Evolutionary conservation across 2,113 vertebrate genomes (phyloP).

Genomic region (Pimephales promelas): DNA sequence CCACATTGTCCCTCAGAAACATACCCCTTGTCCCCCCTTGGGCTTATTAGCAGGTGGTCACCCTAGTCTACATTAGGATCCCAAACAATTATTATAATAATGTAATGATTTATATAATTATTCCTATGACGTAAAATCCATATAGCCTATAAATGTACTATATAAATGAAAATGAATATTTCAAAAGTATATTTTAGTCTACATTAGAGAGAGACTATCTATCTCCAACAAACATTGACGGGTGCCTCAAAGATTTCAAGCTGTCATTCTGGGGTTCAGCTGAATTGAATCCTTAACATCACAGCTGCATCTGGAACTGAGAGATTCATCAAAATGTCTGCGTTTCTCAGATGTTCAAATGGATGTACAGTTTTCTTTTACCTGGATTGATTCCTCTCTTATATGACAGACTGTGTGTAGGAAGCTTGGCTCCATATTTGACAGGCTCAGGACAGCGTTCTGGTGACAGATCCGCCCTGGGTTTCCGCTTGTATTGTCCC

Average conservation of each 20-base stretch:
- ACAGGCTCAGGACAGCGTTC: constrained; percentile 31
- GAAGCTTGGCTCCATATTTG: constrained; percentile 54
- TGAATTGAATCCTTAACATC: not conserved
- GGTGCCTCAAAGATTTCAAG: constrained; percentile 14
- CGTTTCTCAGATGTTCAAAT: not conserved
- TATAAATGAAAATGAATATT: no score
- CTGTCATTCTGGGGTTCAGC: constrained; percentile 5
- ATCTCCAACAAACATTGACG: not conserved
- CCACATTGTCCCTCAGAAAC: no score
- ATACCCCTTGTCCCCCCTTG: no score
- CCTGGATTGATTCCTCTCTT: not conserved
- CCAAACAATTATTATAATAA: no score
- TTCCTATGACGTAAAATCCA: no score
- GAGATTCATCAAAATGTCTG: not conserved
- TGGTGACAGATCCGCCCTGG: constrained; percentile 60
- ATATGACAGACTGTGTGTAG: constrained; percentile 69
- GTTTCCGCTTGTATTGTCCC: no score
- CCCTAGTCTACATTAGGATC: no score
- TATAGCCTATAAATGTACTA: no score
- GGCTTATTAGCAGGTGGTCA: no score
- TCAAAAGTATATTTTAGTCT: no score
- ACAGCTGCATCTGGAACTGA: not conserved
- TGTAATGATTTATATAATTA: no score
- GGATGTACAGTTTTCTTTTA: not conserved
- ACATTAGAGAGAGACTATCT: constrained; percentile 3